Conservation (phyloP, 2,113 vertebrate species). For the Dipodomys ordii region DNA sequence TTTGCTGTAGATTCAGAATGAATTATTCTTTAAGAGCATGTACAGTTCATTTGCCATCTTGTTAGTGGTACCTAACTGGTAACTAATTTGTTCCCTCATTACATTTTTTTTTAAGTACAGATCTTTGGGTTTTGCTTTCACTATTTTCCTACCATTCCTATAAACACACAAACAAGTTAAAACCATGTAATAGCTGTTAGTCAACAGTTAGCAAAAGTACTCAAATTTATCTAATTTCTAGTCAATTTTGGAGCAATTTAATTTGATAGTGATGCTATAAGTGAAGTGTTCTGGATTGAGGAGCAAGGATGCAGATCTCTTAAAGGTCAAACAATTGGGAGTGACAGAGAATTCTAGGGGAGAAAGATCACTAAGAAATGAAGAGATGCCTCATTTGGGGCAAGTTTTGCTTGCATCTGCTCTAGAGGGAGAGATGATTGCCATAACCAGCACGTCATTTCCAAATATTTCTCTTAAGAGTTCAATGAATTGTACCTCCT, state of each 20-base stretch:
- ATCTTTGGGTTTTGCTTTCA: no score
- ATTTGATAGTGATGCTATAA: neutral
- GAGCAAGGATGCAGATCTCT: neutral
- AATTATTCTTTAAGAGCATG: neutral
- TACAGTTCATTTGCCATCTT: neutral
- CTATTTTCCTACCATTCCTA: no score
- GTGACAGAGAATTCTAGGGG: neutral
- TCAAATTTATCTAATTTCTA: neutral
- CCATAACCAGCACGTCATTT: neutral
- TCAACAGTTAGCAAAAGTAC: neutral
- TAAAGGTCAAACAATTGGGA: neutral
- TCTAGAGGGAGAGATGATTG: conserved; percentile 8
- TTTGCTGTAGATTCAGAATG: neutral
- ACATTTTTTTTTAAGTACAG: neutral
- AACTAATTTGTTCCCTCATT: neutral
- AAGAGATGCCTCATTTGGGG: neutral
- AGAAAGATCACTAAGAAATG: conserved; percentile 22
- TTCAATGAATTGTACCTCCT: conserved; percentile 49
- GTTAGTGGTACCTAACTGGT: neutral
- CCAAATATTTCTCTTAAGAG: conserved; percentile 29
- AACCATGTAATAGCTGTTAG: neutral
- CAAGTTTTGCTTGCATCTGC: neutral
- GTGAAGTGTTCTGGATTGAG: conserved; percentile 20
- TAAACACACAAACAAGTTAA: neutral
- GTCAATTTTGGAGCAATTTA: conserved; percentile 22